These are phyloP conservation scores for Zaprionus davidi DNA, from an alignment of 1,140 invertebrate species.

Conservation along the genomic window DNA sequence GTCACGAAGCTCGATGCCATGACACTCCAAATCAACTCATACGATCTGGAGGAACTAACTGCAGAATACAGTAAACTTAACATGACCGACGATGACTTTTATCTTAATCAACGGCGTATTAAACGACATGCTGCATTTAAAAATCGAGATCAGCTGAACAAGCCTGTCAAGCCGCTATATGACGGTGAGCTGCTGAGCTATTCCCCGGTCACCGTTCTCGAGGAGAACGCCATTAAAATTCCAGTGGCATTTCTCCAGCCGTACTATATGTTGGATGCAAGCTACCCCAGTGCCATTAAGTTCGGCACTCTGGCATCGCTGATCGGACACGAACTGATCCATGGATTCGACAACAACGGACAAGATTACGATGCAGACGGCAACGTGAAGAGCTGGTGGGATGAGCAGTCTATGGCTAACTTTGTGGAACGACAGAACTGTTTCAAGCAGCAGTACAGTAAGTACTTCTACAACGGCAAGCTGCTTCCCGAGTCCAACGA, in stretches of 20 bases:
- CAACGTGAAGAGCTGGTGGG: conserved; percentile 72
- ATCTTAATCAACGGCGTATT: background rate
- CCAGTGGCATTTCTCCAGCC: conserved; percentile 74
- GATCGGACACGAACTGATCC: conserved; percentile 90
- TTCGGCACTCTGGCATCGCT: conserved; percentile 88
- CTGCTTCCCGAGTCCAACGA: conserved; percentile 19
- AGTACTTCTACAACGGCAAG: conserved; percentile 56
- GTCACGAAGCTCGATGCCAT: background rate
- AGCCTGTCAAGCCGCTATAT: background rate
- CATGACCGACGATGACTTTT: background rate
- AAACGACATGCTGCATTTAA: background rate
- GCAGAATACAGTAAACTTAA: background rate
- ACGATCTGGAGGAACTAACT: background rate
- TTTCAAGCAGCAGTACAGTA: conserved; percentile 67
- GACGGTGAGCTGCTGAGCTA: background rate
- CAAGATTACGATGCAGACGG: conserved; percentile 97
- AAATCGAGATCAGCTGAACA: background rate
- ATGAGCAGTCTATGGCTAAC: conserved; percentile 47
- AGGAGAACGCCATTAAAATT: conserved; percentile 65
- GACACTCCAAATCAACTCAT: background rate
- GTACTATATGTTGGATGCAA: conserved; percentile 41
- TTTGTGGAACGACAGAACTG: conserved; percentile 57
- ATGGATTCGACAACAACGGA: conserved; percentile 88
- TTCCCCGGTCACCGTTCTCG: background rate
- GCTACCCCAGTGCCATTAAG: conserved; percentile 75